phyloP scores from a whole-genome alignment of 2,888 invertebrate genomes.

The Galerucella pusilla region DNA sequence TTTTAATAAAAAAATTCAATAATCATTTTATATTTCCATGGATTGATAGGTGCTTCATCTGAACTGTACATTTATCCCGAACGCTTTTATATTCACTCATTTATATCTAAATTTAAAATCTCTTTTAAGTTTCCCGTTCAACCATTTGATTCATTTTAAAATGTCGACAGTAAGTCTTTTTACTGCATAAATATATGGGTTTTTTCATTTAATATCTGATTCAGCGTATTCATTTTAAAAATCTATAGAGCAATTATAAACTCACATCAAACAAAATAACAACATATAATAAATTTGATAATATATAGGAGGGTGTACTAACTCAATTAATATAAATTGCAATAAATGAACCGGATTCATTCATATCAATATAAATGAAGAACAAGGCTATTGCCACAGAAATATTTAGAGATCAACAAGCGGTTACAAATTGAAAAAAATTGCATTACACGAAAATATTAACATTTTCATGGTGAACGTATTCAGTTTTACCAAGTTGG shows the following conservation, averaged over 20 bases:
- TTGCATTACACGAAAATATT: too few species aligned
- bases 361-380: too few species aligned
- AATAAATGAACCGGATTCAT: background rate
- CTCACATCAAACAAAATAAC: too few species aligned
- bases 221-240: background rate
- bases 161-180: background rate
- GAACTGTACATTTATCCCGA: background rate
- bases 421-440: too few species aligned
- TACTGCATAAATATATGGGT: background rate
- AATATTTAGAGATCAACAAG: too few species aligned
- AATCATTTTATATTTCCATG: background rate
- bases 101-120: conserved; percentile 1
- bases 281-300: background rate
- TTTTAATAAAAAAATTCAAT: background rate
- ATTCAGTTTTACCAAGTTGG: too few species aligned
- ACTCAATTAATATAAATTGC: conserved; percentile 13
- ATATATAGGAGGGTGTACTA: conserved; percentile 19
- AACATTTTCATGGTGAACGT: too few species aligned
- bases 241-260: background rate
- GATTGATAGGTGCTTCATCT: background rate
- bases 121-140: conserved; percentile 3
- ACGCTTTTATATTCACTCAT: background rate
- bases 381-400: too few species aligned
- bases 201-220: too few species aligned
- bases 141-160: background rate